Evolutionary conservation across 2,113 vertebrate species (phyloP).

Genomic region (Oxygymnocypris stewartii): DNA sequence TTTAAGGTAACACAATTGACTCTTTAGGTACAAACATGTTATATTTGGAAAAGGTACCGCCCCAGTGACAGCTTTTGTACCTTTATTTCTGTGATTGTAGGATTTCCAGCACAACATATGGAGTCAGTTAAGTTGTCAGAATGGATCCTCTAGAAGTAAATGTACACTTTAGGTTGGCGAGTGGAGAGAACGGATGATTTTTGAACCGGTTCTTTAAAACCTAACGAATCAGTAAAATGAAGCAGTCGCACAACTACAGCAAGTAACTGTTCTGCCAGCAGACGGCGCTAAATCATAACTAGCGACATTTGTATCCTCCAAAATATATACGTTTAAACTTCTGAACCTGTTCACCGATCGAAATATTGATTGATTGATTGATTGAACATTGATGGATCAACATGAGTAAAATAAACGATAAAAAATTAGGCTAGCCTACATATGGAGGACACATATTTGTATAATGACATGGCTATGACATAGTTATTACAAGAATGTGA

Average conservation of each 20-base stretch:
- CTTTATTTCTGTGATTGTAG: too few relatives aligned
- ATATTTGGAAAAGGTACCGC: too few relatives aligned
- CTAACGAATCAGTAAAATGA: background rate
- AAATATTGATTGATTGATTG: background rate
- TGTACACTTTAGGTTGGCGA: background rate
- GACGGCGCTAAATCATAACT: conserved; percentile 35
- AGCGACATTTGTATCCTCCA: background rate
- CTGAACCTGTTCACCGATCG: background rate
- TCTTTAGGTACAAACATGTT: too few relatives aligned
- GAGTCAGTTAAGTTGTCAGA: background rate
- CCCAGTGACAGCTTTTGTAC: too few relatives aligned
- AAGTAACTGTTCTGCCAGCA: background rate
- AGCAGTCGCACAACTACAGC: background rate
- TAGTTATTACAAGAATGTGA: too few relatives aligned
- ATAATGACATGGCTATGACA: too few relatives aligned
- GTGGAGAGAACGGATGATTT: background rate
- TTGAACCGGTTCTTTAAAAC: conserved; percentile 2
- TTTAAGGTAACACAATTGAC: too few relatives aligned
- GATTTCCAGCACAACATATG: too few relatives aligned
- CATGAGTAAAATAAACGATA: background rate
- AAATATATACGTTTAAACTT: background rate
- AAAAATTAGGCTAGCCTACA: background rate
- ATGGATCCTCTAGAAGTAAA: background rate
- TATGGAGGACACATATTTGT: background rate
- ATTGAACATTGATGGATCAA: background rate